These are phyloP conservation scores for Oncorhynchus keta DNA, from an alignment of 2,113 vertebrate species.

Conservation along the genomic window DNA sequence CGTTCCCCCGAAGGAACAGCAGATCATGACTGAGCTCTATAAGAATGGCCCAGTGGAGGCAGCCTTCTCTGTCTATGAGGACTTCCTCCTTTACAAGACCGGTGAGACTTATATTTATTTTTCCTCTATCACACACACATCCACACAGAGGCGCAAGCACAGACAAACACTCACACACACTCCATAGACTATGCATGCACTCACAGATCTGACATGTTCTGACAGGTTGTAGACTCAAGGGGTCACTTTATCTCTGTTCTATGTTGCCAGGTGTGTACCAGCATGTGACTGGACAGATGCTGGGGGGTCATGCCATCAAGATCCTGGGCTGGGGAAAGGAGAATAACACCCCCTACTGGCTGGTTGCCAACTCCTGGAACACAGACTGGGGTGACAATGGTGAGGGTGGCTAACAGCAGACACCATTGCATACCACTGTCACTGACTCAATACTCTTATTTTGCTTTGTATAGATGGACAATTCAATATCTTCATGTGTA, in stretches of 20 bases:
- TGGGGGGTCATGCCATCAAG: slow-evolving; percentile 89
- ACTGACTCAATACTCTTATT: too few relatives aligned
- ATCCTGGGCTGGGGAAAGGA: slow-evolving; percentile 90
- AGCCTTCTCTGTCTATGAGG: slow-evolving; percentile 82
- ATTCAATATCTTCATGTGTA: too few relatives aligned
- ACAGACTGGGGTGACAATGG: slow-evolving; percentile 91
- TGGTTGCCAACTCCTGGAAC: slow-evolving; percentile 95
- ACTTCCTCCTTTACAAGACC: slow-evolving; percentile 86
- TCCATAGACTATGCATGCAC: not conserved
- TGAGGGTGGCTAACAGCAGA: slow-evolving; percentile 51
- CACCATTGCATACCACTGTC: too few relatives aligned
- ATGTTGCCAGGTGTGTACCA: slow-evolving; percentile 83
- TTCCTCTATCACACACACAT: too few relatives aligned
- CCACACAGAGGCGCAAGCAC: too few relatives aligned
- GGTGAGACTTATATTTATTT: slow-evolving; percentile 64
- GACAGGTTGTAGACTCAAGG: not conserved
- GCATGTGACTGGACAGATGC: slow-evolving; percentile 77
- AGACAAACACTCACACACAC: not conserved
- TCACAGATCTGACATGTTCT: not conserved
- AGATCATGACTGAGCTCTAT: slow-evolving; percentile 91
- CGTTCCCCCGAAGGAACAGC: slow-evolving; percentile 70
- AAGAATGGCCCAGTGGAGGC: slow-evolving; percentile 87
- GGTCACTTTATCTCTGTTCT: not conserved
- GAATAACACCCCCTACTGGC: slow-evolving; percentile 82
- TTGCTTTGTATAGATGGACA: too few relatives aligned